phyloP scores from a whole-genome alignment of 92 coral and sea anemone species.

The Diadumene lineata region DNA sequence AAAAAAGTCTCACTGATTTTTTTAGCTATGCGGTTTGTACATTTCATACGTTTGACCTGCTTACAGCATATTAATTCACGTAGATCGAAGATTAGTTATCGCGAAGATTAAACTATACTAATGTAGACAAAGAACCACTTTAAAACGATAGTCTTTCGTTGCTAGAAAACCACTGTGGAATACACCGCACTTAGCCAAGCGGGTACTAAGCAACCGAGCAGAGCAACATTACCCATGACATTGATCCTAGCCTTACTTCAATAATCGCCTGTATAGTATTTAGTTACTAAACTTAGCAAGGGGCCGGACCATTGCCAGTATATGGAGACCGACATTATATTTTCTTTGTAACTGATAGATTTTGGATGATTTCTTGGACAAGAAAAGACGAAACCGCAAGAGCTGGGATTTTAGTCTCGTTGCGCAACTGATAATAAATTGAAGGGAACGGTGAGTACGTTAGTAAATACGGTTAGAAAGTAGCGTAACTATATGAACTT shows the following conservation, averaged over 20 bases:
- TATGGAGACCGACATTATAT: conserved; percentile 10
- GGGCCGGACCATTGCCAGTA: conserved; percentile 3
- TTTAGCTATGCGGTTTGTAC: too few species aligned
- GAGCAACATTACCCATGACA: neutral
- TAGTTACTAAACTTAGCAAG: neutral
- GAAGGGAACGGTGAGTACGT: conserved; percentile 4
- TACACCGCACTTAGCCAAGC: neutral
- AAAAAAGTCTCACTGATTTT: neutral
- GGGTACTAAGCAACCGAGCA: conserved; percentile 17
- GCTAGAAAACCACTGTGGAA: conserved; percentile 3
- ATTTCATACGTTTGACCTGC: neutral
- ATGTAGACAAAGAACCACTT: conserved; percentile 12
- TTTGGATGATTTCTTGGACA: conserved; percentile 20
- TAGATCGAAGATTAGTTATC: neutral
- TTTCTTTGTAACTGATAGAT: conserved; percentile 1
- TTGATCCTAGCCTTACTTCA: neutral
- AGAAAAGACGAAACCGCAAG: conserved; percentile 8
- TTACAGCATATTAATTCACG: neutral
- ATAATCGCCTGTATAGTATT: neutral
- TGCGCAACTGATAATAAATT: neutral
- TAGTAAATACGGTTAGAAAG: too few species aligned
- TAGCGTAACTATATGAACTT: neutral
- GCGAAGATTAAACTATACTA: neutral
- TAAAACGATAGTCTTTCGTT: conserved; percentile 2
- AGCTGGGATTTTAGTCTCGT: neutral